phyloP scores from a whole-genome alignment of 2,797 vertebrate genomes.

The Selene dorsalis region DNA sequence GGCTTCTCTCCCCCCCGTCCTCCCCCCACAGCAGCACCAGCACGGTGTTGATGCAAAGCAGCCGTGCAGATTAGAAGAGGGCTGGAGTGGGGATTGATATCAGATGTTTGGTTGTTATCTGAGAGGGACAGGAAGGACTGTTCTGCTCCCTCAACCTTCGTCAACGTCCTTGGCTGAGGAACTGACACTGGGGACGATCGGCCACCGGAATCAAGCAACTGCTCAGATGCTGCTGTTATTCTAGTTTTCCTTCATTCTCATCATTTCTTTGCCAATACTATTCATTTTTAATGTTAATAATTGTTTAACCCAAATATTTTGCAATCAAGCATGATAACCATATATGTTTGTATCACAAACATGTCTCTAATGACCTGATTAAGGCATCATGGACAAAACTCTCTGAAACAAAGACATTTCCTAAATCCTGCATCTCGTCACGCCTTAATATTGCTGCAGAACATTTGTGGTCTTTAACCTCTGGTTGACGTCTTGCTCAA shows the following conservation, averaged over 20 bases:
- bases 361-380: neutral
- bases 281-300: neutral
- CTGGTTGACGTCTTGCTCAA: neutral
- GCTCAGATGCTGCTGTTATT: neutral
- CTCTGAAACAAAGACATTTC: neutral
- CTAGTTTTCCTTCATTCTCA: neutral
- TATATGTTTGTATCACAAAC: too few species aligned
- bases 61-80: conserved; percentile 4
- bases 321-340: too few species aligned
- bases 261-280: neutral
- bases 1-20: neutral
- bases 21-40: neutral
- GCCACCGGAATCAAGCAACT: neutral
- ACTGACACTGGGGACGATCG: conserved; percentile 17
- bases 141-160: conserved; percentile 44
- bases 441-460: neutral
- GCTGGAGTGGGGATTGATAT: conserved; percentile 50
- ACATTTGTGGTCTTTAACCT: neutral
- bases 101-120: conserved; percentile 62
- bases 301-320: neutral
- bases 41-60: conserved; percentile 20
- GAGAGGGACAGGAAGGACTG: conserved; percentile 69
- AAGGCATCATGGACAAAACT: neutral
- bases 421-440: neutral
- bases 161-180: conserved; percentile 48